Conservation (phyloP, 1,140 invertebrate genomes). For the Holcopasites calliopsidis region DNA sequence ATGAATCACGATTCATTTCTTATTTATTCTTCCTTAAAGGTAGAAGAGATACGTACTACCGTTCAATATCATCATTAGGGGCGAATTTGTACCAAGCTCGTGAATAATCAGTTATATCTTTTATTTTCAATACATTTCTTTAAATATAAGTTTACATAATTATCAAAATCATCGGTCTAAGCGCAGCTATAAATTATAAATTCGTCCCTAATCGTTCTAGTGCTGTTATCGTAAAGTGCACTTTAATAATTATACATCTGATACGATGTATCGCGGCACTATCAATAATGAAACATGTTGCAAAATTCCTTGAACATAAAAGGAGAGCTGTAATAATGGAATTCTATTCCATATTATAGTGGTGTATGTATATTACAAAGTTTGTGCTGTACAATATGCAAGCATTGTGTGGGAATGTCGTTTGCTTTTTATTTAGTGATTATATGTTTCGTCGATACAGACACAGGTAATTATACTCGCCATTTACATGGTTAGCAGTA, state of each 20-base stretch:
- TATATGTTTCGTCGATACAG: slow-evolving; percentile 19
- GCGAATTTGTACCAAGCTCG: not conserved
- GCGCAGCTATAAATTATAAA: not conserved
- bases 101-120: not conserved
- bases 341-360: slow-evolving; percentile 30
- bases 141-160: not conserved
- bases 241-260: slow-evolving; percentile 27
- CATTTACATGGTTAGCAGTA: slow-evolving; percentile 26
- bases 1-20: slow-evolving; percentile 25
- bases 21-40: slow-evolving; percentile 25
- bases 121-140: not conserved
- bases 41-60: slow-evolving; percentile 13
- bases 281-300: slow-evolving; percentile 8
- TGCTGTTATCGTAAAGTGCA: slow-evolving; percentile 39
- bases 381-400: slow-evolving; percentile 40
- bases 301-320: slow-evolving; percentile 12
- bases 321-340: slow-evolving; percentile 7
- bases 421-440: slow-evolving; percentile 35
- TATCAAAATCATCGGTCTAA: not conserved
- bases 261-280: slow-evolving; percentile 2
- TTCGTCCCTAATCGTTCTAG: slow-evolving; percentile 22
- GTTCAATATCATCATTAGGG: slow-evolving; percentile 24
- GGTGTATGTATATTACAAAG: slow-evolving; percentile 37
- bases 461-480: not conserved
- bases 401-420: slow-evolving; percentile 37